phyloP scores from a whole-genome alignment of 2,888 invertebrate genomes.

The Brassicogethes aeneus region DNA sequence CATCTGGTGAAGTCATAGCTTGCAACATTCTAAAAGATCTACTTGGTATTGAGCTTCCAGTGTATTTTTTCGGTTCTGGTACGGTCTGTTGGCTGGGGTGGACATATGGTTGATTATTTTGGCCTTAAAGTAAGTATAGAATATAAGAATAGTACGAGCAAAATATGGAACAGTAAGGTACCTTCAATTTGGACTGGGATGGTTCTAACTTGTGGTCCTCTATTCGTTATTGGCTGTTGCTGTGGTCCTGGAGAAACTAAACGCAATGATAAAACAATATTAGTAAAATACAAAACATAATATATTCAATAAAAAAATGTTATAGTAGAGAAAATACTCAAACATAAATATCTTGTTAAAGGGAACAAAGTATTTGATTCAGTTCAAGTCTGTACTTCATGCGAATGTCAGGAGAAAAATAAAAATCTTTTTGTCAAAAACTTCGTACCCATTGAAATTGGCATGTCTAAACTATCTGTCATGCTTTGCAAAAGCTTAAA shows the following conservation, averaged over 20 bases:
- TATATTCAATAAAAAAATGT: no score
- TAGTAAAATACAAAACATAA: constrained; percentile 3
- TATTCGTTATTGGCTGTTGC: constrained; percentile 12
- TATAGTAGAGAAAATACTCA: no score
- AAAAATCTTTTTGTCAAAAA: no score
- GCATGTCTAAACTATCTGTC: constrained; percentile 37
- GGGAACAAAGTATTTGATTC: no score
- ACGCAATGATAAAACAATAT: constrained; percentile 8
- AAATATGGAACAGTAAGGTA: constrained; percentile 12
- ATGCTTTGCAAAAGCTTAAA: constrained; percentile 59
- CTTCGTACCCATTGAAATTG: constrained; percentile 2
- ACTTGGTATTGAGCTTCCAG: constrained; percentile 71
- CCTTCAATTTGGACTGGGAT: constrained; percentile 63
- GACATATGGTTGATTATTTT: constrained; percentile 35
- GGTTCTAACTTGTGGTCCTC: constrained; percentile 42
- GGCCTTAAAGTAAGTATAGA: constrained; percentile 20
- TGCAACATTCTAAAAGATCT: constrained; percentile 72
- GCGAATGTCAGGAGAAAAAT: no score
- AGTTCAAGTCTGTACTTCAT: no score
- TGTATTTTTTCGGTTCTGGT: constrained; percentile 62
- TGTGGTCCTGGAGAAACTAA: constrained; percentile 19
- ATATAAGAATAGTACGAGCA: neutral
- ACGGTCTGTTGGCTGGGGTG: constrained; percentile 61
- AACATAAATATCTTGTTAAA: no score
- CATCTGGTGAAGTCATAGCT: constrained; percentile 65